Conservation (phyloP, 2,113 vertebrate genomes). For the Hymenochirus boettgeri region DNA sequence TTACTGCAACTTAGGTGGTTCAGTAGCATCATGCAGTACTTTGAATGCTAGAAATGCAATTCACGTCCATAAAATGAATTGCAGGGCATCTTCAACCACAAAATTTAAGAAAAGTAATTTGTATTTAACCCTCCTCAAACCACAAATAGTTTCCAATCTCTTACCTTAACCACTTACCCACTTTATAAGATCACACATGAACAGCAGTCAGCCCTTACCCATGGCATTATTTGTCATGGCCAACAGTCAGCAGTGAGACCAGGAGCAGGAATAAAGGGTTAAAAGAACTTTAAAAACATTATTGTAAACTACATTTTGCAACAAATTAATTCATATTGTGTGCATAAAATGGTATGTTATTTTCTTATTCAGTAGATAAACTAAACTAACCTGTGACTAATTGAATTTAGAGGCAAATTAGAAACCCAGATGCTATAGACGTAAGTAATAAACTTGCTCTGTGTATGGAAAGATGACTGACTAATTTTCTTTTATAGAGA, state of each 20-base stretch:
- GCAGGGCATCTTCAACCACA: too few species aligned
- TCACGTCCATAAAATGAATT: too few species aligned
- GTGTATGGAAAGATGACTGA: constrained; percentile 15
- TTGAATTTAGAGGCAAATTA: constrained; percentile 28
- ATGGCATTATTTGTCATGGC: not conserved
- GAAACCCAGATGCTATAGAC: constrained; percentile 4
- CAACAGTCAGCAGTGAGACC: not conserved
- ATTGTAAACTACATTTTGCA: not conserved
- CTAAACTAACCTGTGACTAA: constrained; percentile 26
- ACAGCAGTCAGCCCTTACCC: too few species aligned
- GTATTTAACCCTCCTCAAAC: too few species aligned
- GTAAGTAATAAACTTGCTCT: constrained; percentile 2
- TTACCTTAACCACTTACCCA: too few species aligned
- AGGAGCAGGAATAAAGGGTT: not conserved
- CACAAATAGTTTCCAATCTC: too few species aligned
- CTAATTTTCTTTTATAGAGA: constrained; percentile 26
- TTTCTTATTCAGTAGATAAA: constrained; percentile 22
- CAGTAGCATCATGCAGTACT: too few species aligned
- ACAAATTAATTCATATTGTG: constrained; percentile 15
- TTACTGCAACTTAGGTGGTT: too few species aligned
- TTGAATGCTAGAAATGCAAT: too few species aligned
- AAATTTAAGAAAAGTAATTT: too few species aligned
- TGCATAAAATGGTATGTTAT: constrained; percentile 22
- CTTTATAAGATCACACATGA: too few species aligned
- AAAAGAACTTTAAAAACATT: not conserved